Evolutionary conservation across 92 coral and sea anemone genomes (phyloP), one percentile per base, ranked within the genome.

Genomic region (Diadumene lineata): DNA sequence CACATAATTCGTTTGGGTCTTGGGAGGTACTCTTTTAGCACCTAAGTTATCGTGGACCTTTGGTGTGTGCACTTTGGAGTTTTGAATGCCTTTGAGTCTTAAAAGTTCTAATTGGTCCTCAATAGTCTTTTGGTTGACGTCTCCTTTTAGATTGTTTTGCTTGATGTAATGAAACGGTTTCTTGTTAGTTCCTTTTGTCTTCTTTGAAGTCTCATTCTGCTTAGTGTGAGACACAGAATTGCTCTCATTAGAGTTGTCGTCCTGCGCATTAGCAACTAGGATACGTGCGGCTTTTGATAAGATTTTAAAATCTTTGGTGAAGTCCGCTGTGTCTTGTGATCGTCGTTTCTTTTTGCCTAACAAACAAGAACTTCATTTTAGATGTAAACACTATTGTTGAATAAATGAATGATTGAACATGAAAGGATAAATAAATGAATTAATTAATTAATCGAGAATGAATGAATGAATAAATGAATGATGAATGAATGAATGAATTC

Each of bases 241-340:
- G 31, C 33, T 31, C 11, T 56, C 53, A 1, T 69, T 10, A 17
- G n/a, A 28, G 25, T 17, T n/a, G 34, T 56, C 34, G 1, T 56
- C 66, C 65, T 72, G 77, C 77, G 77, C 51, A 23, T 56, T 53
- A n/a, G 66, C 77, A 31, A 60, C 27, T 56, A 72, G 61, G 11
- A 72, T 30, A 21, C 66, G 65, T 21, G 77, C 77, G 23, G 77
- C 77, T 56, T 72, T 72, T 21, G 77, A 56, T 72, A 72, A 72
- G 66, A 72, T 72, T 48, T 1, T 72, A 56, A 72, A 72, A 56
- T 72, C 77, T 53, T 70, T 70, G 22, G 29, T 70, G n/a, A 70
- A 70, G 50, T 70, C 75, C 31, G 75, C 31, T 46, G 53, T 43
- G 30, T 46, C 77, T 72, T 57, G 77, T 31, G 77, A 72, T 3